Evolutionary conservation across 2,113 vertebrate genomes (phyloP).

Genomic region (Noctilio leporinus): DNA sequence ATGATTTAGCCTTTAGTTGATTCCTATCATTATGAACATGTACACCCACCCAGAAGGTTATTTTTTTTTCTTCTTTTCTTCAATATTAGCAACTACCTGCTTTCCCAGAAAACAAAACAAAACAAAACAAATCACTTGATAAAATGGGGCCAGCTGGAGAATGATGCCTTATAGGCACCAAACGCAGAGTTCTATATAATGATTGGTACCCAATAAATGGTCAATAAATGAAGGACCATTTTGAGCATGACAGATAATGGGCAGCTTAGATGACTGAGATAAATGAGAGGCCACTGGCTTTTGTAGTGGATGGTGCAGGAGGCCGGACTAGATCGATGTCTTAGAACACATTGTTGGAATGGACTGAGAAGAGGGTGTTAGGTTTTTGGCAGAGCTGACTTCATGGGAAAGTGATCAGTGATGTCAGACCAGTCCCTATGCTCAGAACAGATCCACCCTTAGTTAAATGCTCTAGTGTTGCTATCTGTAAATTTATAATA

Average conservation of each 20-base stretch:
- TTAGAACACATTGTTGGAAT: neutral
- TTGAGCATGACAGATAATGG: neutral
- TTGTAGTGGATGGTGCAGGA: neutral
- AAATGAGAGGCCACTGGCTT: neutral
- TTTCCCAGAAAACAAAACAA: neutral
- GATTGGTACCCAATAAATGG: neutral
- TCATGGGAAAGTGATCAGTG: neutral
- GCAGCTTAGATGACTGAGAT: neutral
- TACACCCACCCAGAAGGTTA: accelerated
- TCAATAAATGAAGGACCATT: neutral
- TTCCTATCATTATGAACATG: neutral
- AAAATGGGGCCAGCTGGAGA: neutral
- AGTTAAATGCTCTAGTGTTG: neutral
- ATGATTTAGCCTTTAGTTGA: neutral
- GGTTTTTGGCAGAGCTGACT: neutral
- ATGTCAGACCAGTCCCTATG: neutral
- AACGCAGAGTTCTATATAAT: neutral
- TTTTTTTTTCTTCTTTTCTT: constrained; percentile 10
- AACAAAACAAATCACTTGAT: neutral
- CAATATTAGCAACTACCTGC: neutral
- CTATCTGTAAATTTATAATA: neutral
- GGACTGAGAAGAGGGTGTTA: neutral
- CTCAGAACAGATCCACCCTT: neutral
- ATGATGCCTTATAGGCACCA: neutral
- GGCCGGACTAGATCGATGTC: neutral